Evolutionary conservation across 2,888 invertebrate species (phyloP).

Genomic region (Leucoptera coffeella): DNA sequence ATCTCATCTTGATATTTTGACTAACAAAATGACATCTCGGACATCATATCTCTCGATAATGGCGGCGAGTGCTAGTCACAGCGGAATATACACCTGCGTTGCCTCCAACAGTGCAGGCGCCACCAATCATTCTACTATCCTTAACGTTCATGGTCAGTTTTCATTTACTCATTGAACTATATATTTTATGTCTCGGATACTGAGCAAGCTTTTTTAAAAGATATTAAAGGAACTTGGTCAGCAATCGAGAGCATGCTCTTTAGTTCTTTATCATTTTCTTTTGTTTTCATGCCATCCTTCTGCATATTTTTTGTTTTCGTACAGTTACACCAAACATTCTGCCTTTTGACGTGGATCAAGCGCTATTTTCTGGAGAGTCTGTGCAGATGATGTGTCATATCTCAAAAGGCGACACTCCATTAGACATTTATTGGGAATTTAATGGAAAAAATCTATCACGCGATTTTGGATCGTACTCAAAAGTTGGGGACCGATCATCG

Average conservation of each 20-base stretch:
- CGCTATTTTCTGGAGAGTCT: conserved; percentile 57
- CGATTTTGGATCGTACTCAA: conserved; percentile 40
- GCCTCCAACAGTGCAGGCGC: conserved; percentile 67
- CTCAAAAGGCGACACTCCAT: conserved; percentile 60
- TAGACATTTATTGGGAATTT: conserved; percentile 59
- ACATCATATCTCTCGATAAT: conserved; percentile 69
- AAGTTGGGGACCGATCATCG: conserved; percentile 36
- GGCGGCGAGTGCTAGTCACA: conserved; percentile 60
- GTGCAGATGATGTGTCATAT: conserved; percentile 59
- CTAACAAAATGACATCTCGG: conserved; percentile 59
- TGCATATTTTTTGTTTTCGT: conserved; percentile 12
- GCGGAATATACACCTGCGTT: conserved; percentile 71
- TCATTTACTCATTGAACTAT: conserved; percentile 15
- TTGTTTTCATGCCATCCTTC: no score
- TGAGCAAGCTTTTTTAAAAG: not conserved
- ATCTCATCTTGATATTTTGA: conserved; percentile 56
- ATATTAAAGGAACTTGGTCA: no score
- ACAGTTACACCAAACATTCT: conserved; percentile 55
- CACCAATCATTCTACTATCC: conserved; percentile 59
- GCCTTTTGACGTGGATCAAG: conserved; percentile 58
- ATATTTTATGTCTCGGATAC: no score
- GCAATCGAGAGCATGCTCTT: conserved; percentile 22
- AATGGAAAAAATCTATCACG: conserved; percentile 40
- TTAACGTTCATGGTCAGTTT: conserved; percentile 51
- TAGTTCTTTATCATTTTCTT: conserved; percentile 9